Base-by-base conservation (phyloP, 2,797 vertebrate species). In the Stomatorhinus walkeri region DNA sequence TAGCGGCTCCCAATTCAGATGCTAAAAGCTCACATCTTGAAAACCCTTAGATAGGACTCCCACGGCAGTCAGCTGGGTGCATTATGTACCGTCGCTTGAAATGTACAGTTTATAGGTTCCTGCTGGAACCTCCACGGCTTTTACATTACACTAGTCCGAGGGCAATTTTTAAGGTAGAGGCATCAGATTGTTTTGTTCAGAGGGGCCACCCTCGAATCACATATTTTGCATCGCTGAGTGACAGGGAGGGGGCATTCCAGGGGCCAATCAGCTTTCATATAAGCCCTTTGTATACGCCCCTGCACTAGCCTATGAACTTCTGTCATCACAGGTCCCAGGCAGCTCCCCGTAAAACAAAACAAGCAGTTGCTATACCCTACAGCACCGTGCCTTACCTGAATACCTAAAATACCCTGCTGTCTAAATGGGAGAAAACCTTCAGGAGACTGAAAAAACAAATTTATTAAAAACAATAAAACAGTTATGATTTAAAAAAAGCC, bases 361-460 rank as follows among this genome's bases (percentile, higher is more conserved):
- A 36, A 0, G 4, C 28, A 14, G 56, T 1, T 24, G 10, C 22
- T 36, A 22, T 32, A 8, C 79, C 19, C 19, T 24, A 5, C 32
- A 76, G 32, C 32, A 40, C 14, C 0, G 81, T 84, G 81, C 81
- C n/a, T 3, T 12, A 83, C 79, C 79, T n/a, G 43, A 48, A 43
- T 3, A 8, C 43, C 81, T n/a, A 85, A 91, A 93, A 43, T 46
- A n/a, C 14, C 72, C 36, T 43, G 40, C 72, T 43, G 72, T 19
- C n/a, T n/a, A 40, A 79, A 79, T n/a, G 72, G 72, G 16, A 76
- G 36, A 79, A 79, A 79, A n/a, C 36, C 28, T 79, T 40, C 72
- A 79, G 32, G 36, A 43, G 72, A 16, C 16, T 46, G 61, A 43
- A 79, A 43, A 79, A 72, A 36, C 64, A 16, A 32, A 72, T 32